Evolutionary conservation across 2,113 vertebrate species (phyloP).

Genomic region (Bucco capensis): DNA sequence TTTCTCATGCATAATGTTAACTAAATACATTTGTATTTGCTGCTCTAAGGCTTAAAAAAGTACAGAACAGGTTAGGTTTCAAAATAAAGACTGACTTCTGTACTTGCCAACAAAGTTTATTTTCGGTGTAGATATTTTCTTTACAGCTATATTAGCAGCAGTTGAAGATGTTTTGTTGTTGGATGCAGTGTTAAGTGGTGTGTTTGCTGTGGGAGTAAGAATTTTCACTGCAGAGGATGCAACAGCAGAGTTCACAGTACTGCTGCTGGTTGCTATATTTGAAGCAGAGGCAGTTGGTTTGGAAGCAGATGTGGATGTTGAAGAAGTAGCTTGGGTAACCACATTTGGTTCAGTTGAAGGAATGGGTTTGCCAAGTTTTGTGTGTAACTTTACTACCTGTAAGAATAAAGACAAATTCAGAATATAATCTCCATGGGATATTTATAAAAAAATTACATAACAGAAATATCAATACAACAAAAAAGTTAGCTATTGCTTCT

Average conservation of each 20-base stretch:
- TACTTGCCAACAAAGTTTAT: constrained; percentile 97
- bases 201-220: constrained; percentile 71
- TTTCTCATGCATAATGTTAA: not conserved
- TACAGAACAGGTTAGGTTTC: not conserved
- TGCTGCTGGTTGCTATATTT: constrained; percentile 77
- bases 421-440: not conserved
- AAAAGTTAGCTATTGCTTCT: not conserved
- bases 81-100: constrained; percentile 50
- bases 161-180: constrained; percentile 72
- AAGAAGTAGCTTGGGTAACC: constrained; percentile 83
- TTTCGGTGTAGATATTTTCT: constrained; percentile 93
- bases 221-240: constrained; percentile 76
- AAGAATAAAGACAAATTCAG: not conserved
- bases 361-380: constrained; percentile 97
- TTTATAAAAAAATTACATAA: not conserved
- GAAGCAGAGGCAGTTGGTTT: constrained; percentile 80
- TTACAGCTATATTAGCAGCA: constrained; percentile 77
- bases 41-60: not conserved
- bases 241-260: constrained; percentile 76
- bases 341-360: constrained; percentile 97
- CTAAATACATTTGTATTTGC: not conserved
- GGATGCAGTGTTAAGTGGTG: constrained; percentile 73
- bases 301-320: constrained; percentile 82
- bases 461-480: not conserved
- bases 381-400: constrained; percentile 97